Conservation (phyloP, 92 coral and sea anemone genomes). For the Hydrozoanthus gracilis region DNA sequence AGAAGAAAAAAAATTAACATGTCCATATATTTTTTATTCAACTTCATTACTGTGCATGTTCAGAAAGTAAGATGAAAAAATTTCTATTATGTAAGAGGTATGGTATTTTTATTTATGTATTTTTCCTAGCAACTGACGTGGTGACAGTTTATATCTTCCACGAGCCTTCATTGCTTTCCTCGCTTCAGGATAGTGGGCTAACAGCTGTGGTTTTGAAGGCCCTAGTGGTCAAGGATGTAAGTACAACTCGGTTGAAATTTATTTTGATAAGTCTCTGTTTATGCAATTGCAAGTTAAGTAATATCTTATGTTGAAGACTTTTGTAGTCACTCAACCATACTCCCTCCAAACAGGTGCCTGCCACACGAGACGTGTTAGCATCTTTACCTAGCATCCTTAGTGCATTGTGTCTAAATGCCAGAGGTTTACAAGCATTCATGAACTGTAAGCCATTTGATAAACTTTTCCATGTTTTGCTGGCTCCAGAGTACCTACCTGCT, state of each 20-base stretch:
- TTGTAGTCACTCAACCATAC: not conserved
- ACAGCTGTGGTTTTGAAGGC: constrained; percentile 96
- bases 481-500: constrained; percentile 97
- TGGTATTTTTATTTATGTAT: not conserved
- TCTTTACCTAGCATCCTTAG: constrained; percentile 95
- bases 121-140: constrained; percentile 88
- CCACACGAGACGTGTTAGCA: constrained; percentile 94
- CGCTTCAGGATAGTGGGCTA: constrained; percentile 95
- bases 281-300: not conserved
- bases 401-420: constrained; percentile 89
- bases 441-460: constrained; percentile 97
- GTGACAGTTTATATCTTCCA: constrained; percentile 98
- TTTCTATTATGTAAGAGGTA: too few species aligned
- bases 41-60: too few species aligned
- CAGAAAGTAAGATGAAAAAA: too few species aligned
- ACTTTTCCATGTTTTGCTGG: constrained; percentile 87
- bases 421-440: constrained; percentile 99
- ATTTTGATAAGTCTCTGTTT: too few species aligned
- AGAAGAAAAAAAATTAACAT: too few species aligned
- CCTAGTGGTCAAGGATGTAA: constrained; percentile 93
- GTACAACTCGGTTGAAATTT: not conserved
- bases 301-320: not conserved
- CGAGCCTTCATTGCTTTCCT: constrained; percentile 94
- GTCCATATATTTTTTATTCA: too few species aligned
- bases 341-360: constrained; percentile 78